These are phyloP conservation scores for Prorops nasuta DNA, from an alignment of 1,140 invertebrate species.

Conservation along the genomic window DNA sequence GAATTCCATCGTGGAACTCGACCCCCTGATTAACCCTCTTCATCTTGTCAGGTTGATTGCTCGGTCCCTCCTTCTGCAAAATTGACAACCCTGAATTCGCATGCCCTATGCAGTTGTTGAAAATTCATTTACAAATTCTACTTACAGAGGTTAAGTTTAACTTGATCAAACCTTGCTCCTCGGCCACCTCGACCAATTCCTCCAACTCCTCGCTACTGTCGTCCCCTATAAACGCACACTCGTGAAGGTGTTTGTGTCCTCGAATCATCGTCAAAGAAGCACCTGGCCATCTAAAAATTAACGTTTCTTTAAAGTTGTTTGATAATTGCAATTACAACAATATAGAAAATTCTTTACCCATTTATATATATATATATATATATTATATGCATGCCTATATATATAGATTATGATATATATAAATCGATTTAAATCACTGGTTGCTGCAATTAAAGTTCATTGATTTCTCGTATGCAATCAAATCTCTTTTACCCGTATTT, in stretches of 20 bases:
- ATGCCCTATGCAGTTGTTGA: background rate
- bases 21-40: constrained; percentile 49
- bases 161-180: constrained; percentile 32
- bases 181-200: constrained; percentile 58
- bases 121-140: background rate
- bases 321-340: background rate
- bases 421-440: too few species aligned
- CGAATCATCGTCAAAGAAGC: constrained; percentile 73
- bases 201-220: constrained; percentile 72
- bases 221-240: constrained; percentile 79
- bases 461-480: too few species aligned
- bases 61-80: constrained; percentile 32
- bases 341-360: too few species aligned
- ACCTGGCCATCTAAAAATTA: constrained; percentile 65
- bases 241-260: constrained; percentile 72
- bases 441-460: too few species aligned
- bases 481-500: background rate
- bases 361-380: too few species aligned
- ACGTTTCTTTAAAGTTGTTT: background rate
- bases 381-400: too few species aligned
- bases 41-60: constrained; percentile 54
- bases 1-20: constrained; percentile 41
- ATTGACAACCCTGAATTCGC: background rate
- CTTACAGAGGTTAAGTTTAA: constrained; percentile 1
- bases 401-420: constrained; percentile 13